phyloP scores from a whole-genome alignment of 2,113 vertebrate species.

The Caranx ignobilis region DNA sequence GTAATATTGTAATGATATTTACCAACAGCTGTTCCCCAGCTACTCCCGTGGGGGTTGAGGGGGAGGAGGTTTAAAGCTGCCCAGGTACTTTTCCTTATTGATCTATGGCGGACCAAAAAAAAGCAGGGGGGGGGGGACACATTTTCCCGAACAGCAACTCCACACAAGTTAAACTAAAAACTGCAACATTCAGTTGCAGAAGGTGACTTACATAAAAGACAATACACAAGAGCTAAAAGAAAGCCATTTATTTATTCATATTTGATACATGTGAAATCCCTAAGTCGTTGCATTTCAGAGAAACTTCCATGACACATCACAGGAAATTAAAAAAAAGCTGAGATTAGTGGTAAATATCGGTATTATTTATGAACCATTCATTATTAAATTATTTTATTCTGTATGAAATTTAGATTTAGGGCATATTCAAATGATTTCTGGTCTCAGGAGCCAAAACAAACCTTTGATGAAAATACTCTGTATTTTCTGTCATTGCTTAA shows the following conservation, averaged over 20 bases:
- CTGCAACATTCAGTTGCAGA: not conserved
- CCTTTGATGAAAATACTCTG: conserved; percentile 61
- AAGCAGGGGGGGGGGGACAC: conserved; percentile 52
- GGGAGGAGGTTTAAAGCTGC: conserved; percentile 59
- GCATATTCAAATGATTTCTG: conserved; percentile 64
- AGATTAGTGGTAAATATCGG: conserved; percentile 44
- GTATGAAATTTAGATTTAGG: conserved; percentile 66
- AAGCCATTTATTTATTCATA: not conserved
- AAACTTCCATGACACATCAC: not conserved
- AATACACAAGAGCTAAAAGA: not conserved
- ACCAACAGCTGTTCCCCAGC: conserved; percentile 81
- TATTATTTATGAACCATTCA: conserved; percentile 60
- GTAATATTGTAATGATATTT: conserved; percentile 85
- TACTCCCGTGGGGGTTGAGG: conserved; percentile 53
- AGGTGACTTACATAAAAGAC: not conserved
- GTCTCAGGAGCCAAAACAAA: conserved; percentile 69
- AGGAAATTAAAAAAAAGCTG: conserved; percentile 16
- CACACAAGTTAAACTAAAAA: conserved; percentile 44
- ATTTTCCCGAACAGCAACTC: conserved; percentile 62
- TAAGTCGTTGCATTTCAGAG: not conserved
- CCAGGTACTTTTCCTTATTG: conserved; percentile 73
- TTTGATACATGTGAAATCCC: not conserved
- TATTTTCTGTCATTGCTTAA: conserved; percentile 67
- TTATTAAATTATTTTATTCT: conserved; percentile 60
- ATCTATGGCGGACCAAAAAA: conserved; percentile 62